A percentile compares a stretch with the other conserved stretches of the same genome.
Evolutionary conservation across 1,140 invertebrate species (phyloP).

Genomic region (Micrasema longulum): DNA sequence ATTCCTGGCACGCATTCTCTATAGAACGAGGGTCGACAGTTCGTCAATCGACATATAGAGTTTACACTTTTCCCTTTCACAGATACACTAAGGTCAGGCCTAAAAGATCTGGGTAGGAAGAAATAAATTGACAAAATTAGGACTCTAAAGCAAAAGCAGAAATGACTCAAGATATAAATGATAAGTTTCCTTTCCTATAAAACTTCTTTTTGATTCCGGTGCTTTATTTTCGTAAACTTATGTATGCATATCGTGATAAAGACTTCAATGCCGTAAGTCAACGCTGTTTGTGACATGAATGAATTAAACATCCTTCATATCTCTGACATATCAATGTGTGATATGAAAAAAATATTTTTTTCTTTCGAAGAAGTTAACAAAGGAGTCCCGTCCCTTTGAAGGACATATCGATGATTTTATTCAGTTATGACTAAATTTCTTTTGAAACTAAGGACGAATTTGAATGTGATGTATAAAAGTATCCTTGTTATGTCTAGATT

Average conservation of each 20-base stretch:
- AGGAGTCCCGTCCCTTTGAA: not conserved
- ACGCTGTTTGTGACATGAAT: slow-evolving; percentile 9
- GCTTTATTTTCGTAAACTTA: not conserved
- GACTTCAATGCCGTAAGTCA: not conserved
- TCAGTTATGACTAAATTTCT: slow-evolving; percentile 11
- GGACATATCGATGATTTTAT: slow-evolving; percentile 8
- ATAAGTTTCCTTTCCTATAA: not conserved
- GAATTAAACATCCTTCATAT: slow-evolving; percentile 8
- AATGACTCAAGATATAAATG: not conserved
- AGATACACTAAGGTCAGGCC: slow-evolving; percentile 29
- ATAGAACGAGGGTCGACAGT: slow-evolving; percentile 52
- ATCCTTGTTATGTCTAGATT: no score
- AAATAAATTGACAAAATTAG: not conserved
- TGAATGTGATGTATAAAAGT: no score
- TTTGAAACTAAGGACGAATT: no score
- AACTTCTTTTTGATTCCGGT: not conserved
- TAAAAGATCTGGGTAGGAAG: not conserved
- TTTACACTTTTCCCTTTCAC: slow-evolving; percentile 45
- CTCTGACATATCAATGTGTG: slow-evolving; percentile 8
- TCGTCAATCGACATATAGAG: slow-evolving; percentile 53
- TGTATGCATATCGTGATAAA: not conserved
- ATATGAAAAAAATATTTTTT: slow-evolving; percentile 19
- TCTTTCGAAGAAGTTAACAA: not conserved
- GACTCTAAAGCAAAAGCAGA: not conserved
- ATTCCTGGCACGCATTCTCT: slow-evolving; percentile 46